Evolutionary conservation across 1,140 invertebrate genomes (phyloP), one percentile per base, ranked within the genome.

Genomic region (Zophobas morio): DNA sequence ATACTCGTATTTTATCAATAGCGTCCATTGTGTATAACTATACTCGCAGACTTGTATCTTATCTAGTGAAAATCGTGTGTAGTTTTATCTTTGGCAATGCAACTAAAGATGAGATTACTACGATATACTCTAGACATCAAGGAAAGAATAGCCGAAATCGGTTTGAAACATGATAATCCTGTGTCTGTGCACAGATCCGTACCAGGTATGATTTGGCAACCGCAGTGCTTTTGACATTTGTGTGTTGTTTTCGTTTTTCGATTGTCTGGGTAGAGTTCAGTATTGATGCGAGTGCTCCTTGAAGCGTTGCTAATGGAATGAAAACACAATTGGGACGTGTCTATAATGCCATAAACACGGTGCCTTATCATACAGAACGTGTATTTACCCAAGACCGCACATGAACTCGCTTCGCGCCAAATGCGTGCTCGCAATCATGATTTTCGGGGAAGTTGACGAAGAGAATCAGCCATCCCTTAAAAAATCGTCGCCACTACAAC

Each of bases 301-400:
- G 51, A 77, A 72, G 70, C 66, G 76, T 77, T 72, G 49, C 57
- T 80, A 78, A 80, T 80, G 76, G 76, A 80, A 80, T 78, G 76
- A 80, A 80, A 80, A 80, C 79, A 80, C 76, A 80, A 80, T 80
- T 71, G 74, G 57, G 63, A 78, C 79, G 76, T 80, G 79, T 80
- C 74, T 80, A 78, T 78, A 80, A 77, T 70, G 76, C 76, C 74
- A 73, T 80, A 74, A 80, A 80, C 76, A 78, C 60, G 46, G 72
- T 74, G 76, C 70, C 66, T 77, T 77, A 77, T 77, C 76, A 77
- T 77, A 77, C 66, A 75, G 53, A 63, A 74, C 76, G 60, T 74
- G 54, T 78, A 78, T 78, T 78, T 78, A 78, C 76, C 71, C 63
- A 73, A 76, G 75, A 73, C 70, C 74, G 71, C 70, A 79, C 70